Evolutionary conservation across 2,888 invertebrate genomes (phyloP).

Genomic region (Pediacus dermestoides): DNA sequence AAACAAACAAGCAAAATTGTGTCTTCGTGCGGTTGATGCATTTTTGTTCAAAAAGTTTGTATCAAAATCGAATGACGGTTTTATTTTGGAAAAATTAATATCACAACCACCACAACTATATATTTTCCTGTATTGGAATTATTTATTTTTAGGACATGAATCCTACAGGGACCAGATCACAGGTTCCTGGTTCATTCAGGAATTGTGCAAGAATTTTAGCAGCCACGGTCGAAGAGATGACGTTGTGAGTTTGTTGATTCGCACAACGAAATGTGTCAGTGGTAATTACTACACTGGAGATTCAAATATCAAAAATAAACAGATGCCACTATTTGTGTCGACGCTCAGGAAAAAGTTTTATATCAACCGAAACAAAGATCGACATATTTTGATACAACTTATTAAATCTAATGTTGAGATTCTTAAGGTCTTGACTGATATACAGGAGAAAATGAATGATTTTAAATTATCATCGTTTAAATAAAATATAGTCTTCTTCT

Average conservation of each 20-base stretch:
- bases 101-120: neutral
- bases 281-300: constrained; percentile 32
- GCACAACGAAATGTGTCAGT: constrained; percentile 42
- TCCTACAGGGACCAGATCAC: constrained; percentile 30
- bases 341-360: constrained; percentile 42
- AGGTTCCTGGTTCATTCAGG: constrained; percentile 46
- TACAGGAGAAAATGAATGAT: too few species aligned
- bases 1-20: too few species aligned
- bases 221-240: constrained; percentile 42
- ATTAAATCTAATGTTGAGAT: neutral
- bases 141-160: constrained; percentile 30
- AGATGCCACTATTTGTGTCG: constrained; percentile 43
- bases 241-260: constrained; percentile 38
- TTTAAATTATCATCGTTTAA: too few species aligned
- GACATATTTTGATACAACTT: constrained; percentile 25
- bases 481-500: too few species aligned
- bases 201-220: constrained; percentile 41
- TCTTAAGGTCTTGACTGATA: too few species aligned
- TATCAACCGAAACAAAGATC: constrained; percentile 39
- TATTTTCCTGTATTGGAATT: too few species aligned
- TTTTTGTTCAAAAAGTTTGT: neutral
- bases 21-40: too few species aligned
- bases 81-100: too few species aligned
- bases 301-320: constrained; percentile 27
- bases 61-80: too few species aligned